Evolutionary conservation across 2,113 vertebrate genomes (phyloP).

Genomic region (Copsychus sechellarum): DNA sequence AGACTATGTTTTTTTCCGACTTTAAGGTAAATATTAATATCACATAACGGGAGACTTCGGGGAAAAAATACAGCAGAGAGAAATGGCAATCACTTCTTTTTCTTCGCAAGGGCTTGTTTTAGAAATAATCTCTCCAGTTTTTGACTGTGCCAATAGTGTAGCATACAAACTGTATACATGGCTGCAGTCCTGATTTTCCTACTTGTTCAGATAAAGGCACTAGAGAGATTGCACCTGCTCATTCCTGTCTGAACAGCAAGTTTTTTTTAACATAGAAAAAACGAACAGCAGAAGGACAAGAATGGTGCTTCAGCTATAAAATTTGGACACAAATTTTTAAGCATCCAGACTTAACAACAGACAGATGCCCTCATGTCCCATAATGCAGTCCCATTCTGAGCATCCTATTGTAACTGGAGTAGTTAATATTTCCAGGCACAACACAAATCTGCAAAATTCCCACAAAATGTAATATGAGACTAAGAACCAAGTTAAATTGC

Average conservation of each 20-base stretch:
- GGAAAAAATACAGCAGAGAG: not conserved
- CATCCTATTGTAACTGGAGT: not conserved
- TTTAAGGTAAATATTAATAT: too few species aligned
- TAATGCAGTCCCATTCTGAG: not conserved
- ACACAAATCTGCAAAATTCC: not conserved
- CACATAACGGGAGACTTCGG: not conserved
- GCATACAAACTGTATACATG: not conserved
- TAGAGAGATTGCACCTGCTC: not conserved
- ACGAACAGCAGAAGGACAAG: rapidly evolving
- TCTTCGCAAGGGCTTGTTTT: not conserved
- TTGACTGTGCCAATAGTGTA: not conserved
- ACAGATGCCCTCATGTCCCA: not conserved
- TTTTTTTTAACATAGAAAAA: not conserved
- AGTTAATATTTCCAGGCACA: not conserved
- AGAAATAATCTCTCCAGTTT: not conserved
- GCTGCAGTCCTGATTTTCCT: not conserved
- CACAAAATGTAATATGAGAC: not conserved
- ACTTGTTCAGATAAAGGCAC: not conserved
- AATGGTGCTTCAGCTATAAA: not conserved
- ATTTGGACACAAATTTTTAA: not conserved
- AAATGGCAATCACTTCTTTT: not conserved
- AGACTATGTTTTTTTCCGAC: not conserved
- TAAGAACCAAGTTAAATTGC: not conserved
- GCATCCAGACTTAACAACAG: not conserved
- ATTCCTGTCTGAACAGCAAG: not conserved